Conservation (phyloP, 2,113 vertebrate genomes). For the Arenaria interpres region DNA sequence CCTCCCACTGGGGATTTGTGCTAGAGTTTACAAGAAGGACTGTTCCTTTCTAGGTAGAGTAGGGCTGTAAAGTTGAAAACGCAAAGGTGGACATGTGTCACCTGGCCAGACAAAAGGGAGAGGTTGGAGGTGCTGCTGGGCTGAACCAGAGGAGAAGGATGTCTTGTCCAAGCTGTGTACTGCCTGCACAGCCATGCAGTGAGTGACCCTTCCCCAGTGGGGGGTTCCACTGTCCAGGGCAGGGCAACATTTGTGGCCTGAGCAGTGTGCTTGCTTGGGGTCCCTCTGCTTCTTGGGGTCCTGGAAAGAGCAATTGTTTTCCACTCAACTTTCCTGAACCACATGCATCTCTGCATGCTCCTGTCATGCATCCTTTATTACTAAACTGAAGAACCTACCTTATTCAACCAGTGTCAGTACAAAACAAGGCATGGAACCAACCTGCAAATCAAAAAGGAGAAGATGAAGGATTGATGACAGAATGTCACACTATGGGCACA, state of each 20-base stretch:
- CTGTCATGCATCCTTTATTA: not conserved
- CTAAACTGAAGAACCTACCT: not conserved
- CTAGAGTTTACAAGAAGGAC: not conserved
- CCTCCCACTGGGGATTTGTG: not conserved
- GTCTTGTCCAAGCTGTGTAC: not conserved
- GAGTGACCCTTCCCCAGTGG: rapidly evolving
- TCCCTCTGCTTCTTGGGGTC: not conserved
- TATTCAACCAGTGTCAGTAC: not conserved
- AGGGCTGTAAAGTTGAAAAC: not conserved
- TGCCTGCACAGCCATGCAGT: not conserved
- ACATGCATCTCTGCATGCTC: rapidly evolving
- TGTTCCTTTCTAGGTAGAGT: not conserved
- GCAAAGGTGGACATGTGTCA: not conserved
- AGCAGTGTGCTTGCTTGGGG: not conserved
- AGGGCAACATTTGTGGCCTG: rapidly evolving
- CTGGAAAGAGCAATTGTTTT: not conserved
- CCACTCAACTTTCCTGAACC: not conserved
- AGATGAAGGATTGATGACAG: not conserved
- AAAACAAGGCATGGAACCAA: not conserved
- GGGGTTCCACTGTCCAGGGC: not conserved
- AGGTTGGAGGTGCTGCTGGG: not conserved
- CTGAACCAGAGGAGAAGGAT: not conserved
- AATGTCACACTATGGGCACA: not conserved
- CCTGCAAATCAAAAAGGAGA: not conserved
- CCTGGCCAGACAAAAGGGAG: not conserved